Base-by-base conservation (phyloP, 2,888 invertebrate species). In the Pocota personata region DNA sequence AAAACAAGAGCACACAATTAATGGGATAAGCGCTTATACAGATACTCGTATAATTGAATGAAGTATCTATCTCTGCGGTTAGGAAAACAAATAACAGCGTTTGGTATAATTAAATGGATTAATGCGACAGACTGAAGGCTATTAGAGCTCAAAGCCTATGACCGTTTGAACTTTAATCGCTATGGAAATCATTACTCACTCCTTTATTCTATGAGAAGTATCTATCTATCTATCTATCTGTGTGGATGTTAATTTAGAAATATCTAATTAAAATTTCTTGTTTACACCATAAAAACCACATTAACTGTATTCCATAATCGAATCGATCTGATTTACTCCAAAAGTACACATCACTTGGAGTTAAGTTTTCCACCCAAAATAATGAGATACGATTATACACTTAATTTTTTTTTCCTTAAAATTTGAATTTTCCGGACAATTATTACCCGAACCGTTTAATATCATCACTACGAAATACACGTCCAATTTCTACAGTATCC, bases 401-500 rank as follows among this genome's bases (percentile, higher is more conserved):
- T 40, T 73, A n/a, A 52, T n/a, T 60, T 30, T 12, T 14, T 12
- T 16, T 12, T 16, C 19, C 24, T n/a, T 12, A 1, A 0, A 10
- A 12, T n/a, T 27, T 27, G n/a, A 57, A 40, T 43, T 71, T 46
- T 24, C 14, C 46, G 43, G 19, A 16, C n/a, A 57, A 69, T 69
- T 40, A 43, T 40, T 16, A 21, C 55, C 8, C 12, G 55, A 55
- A 55, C 40, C 55, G 43, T 30, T 40, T 12, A 32, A 57, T 35
- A 10, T 57, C 37, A 19, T 52, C 52, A 66, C 57, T 12, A 37
- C 50, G 78, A 66, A 60, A 82, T 75, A 73, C 40, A 48, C 82
- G 76, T 62, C 55, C 40, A 48, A 73, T 62, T 57, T 48, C 57
- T 12, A 55, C 40, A 64, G 35, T 50, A 79, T 84, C 83, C 79